These are phyloP conservation scores for Aphaenogaster ashmeadi DNA, from an alignment of 1,140 invertebrate species.

Conservation along the genomic window DNA sequence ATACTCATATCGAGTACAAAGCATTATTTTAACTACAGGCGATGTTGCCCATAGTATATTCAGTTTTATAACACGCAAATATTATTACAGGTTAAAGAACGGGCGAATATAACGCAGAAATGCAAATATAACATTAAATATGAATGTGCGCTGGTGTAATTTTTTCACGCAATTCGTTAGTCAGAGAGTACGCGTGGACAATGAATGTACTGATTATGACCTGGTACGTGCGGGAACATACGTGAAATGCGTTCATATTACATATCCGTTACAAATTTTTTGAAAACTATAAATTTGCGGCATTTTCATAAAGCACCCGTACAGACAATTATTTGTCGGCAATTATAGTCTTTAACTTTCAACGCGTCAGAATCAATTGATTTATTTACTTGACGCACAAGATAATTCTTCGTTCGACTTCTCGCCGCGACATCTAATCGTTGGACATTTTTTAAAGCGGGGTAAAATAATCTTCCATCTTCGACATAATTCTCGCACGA, in stretches of 20 bases:
- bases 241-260: not conserved
- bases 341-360: not conserved
- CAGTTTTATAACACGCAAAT: constrained; percentile 42
- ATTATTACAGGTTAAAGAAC: constrained; percentile 39
- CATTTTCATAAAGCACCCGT: not conserved
- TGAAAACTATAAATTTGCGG: not conserved
- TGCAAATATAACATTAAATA: constrained; percentile 25
- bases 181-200: not conserved
- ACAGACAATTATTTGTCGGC: not conserved
- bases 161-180: constrained; percentile 41
- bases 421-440: not conserved
- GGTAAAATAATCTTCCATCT: not conserved
- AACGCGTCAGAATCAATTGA: not conserved
- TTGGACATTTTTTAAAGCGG: not conserved
- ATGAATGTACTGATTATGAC: constrained; percentile 34
- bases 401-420: not conserved
- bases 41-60: constrained; percentile 21
- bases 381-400: not conserved
- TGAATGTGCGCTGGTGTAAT: constrained; percentile 3
- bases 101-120: constrained; percentile 22
- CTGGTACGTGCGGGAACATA: not conserved
- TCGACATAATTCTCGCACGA: constrained; percentile 1
- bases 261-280: not conserved
- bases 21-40: constrained; percentile 49
- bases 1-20: constrained; percentile 35